Conservation (phyloP, 2,888 invertebrate species). For the Phaonia tiefii region DNA sequence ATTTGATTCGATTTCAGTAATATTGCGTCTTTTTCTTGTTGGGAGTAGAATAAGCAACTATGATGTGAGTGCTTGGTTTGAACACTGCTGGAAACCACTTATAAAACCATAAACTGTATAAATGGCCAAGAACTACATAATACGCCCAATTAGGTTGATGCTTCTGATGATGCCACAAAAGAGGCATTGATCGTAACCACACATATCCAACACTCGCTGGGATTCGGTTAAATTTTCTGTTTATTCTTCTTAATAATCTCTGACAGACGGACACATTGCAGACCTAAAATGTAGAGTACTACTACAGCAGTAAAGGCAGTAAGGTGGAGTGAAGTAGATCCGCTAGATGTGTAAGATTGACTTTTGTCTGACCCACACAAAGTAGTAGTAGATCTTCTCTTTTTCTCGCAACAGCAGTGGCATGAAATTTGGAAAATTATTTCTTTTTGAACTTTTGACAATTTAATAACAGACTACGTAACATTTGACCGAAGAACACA, state of each 20-base stretch:
- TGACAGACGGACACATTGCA: too few species aligned
- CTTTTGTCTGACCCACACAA: not conserved
- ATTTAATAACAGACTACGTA: conserved; percentile 78
- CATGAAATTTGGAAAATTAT: conserved; percentile 69
- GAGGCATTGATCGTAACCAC: conserved; percentile 45
- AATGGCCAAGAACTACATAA: conserved; percentile 71
- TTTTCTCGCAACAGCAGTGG: conserved; percentile 60
- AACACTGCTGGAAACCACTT: conserved; percentile 66
- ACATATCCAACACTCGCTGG: not conserved
- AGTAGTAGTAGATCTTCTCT: not conserved
- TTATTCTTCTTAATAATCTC: not conserved
- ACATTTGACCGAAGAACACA: conserved; percentile 51
- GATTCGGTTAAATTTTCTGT: not conserved
- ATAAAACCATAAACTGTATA: conserved; percentile 69
- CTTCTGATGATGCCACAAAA: conserved; percentile 75
- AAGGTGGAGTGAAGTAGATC: conserved; percentile 6
- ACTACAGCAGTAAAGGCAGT: not conserved
- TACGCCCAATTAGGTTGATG: conserved; percentile 80
- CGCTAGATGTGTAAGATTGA: conserved; percentile 29
- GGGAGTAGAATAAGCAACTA: conserved; percentile 9
- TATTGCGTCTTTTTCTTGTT: conserved; percentile 29
- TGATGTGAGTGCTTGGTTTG: conserved; percentile 23
- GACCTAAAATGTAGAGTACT: too few species aligned
- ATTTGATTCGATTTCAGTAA: conserved; percentile 44
- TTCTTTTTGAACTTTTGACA: conserved; percentile 78